Percentiles rank a stretch among this genome's conserved stretches.
phyloP scores from a whole-genome alignment of 2,888 invertebrate genomes.

The Standfussiana lucernea region DNA sequence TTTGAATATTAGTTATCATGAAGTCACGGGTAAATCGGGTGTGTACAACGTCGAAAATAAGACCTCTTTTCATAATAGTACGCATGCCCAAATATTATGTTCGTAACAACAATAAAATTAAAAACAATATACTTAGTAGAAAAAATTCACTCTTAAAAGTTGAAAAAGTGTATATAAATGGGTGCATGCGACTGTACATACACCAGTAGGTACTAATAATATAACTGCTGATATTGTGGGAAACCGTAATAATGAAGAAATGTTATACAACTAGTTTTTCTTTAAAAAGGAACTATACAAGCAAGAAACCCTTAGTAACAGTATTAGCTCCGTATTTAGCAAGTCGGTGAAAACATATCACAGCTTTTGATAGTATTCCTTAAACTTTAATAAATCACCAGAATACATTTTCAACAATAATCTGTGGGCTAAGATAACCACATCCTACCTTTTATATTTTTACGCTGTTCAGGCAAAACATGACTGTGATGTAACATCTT shows the following conservation, averaged over 20 bases:
- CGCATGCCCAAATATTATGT: background rate
- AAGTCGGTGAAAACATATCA: background rate
- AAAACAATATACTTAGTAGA: background rate
- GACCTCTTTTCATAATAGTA: background rate
- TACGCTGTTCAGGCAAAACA: too few relatives aligned
- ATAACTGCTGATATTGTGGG: conserved; percentile 30
- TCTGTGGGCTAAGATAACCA: background rate
- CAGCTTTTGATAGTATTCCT: background rate
- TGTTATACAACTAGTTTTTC: conserved; percentile 19
- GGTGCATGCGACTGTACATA: background rate
- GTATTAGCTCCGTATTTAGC: background rate
- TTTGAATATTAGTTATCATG: background rate
- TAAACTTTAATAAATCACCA: background rate
- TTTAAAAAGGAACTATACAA: background rate
- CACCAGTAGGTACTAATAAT: background rate
- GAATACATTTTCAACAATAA: background rate
- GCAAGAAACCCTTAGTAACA: background rate
- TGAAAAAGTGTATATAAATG: background rate
- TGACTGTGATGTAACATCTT: too few relatives aligned
- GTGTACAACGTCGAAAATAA: background rate
- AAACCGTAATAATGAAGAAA: conserved; percentile 14
- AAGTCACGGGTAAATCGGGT: background rate
- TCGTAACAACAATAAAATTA: background rate
- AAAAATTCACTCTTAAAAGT: background rate
- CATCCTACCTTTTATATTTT: too few relatives aligned